These are phyloP conservation scores for Hippocampus mohnikei DNA, from an alignment of 2,113 vertebrate species.

Conservation along the genomic window DNA sequence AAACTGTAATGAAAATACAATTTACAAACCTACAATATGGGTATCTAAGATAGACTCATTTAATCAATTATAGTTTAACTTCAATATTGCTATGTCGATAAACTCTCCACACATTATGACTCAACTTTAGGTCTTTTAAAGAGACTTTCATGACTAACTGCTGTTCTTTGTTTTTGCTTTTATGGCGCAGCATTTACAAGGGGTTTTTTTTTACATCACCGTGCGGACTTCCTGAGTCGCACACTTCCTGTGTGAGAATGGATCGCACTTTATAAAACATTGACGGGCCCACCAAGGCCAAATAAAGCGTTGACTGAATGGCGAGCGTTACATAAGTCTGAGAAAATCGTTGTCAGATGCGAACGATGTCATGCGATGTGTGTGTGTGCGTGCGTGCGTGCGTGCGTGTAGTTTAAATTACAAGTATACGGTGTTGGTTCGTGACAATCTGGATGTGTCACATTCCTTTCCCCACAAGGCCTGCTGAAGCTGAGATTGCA, in stretches of 20 bases:
- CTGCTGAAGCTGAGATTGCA: conserved; percentile 33
- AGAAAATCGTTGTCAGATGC: conserved; percentile 48
- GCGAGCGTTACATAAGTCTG: conserved; percentile 50
- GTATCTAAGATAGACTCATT: no score
- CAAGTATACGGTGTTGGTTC: conserved; percentile 56
- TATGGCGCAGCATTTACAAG: conserved; percentile 28
- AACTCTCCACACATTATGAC: background rate
- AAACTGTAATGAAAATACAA: no score
- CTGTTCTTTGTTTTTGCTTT: conserved; percentile 10
- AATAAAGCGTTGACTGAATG: conserved; percentile 45
- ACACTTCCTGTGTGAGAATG: conserved; percentile 42
- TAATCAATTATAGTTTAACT: background rate
- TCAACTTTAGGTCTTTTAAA: background rate
- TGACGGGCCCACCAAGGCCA: conserved; percentile 30
- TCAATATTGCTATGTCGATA: background rate
- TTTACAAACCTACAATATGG: no score
- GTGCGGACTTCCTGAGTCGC: conserved; percentile 36
- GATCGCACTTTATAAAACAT: conserved; percentile 47
- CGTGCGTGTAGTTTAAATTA: conserved; percentile 12
- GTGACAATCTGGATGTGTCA: conserved; percentile 60
- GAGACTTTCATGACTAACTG: background rate
- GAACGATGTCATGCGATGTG: conserved; percentile 29
- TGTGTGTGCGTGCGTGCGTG: background rate
- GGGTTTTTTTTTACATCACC: conserved; percentile 38
- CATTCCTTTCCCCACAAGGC: conserved; percentile 54